A percentile compares a stretch with the other conserved stretches of the same genome.
Evolutionary conservation across 2,888 invertebrate species (phyloP).

Genomic region (Phlogophora meticulosa): DNA sequence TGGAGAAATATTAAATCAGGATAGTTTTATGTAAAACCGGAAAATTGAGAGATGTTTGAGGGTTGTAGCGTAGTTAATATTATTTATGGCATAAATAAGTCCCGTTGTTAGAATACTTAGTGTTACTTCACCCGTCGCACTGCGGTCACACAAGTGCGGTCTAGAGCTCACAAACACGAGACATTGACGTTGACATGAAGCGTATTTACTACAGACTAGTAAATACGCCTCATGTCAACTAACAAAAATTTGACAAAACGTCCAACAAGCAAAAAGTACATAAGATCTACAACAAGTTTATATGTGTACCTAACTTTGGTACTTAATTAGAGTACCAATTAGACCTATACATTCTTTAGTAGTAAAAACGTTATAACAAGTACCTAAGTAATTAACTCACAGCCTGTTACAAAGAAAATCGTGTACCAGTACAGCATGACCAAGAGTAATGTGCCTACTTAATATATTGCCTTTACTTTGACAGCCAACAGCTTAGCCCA

Average conservation of each 20-base stretch:
- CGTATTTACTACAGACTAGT: too few species aligned
- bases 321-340: conserved; percentile 1
- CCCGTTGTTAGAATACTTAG: too few species aligned
- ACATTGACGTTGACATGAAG: too few species aligned
- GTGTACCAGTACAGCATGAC: conserved; percentile 19
- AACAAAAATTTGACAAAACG: neutral
- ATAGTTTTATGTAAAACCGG: too few species aligned
- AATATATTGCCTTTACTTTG: conserved; percentile 11
- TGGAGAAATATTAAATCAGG: too few species aligned
- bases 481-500: conserved; percentile 1
- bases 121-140: too few species aligned
- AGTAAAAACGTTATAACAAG: conserved; percentile 11
- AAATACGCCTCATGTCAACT: too few species aligned
- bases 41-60: too few species aligned
- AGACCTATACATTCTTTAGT: neutral
- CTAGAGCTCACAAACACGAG: too few species aligned
- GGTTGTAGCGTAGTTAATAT: too few species aligned
- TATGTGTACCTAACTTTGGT: neutral
- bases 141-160: too few species aligned
- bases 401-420: conserved; percentile 32
- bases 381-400: conserved; percentile 22
- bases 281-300: neutral
- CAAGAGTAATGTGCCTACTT: conserved; percentile 12
- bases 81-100: too few species aligned
- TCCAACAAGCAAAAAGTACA: neutral